A percentile compares a stretch with the other conserved stretches of the same genome.
Evolutionary conservation across 1,140 invertebrate genomes (phyloP).

Genomic region (Thaumetopoea pityocampa): DNA sequence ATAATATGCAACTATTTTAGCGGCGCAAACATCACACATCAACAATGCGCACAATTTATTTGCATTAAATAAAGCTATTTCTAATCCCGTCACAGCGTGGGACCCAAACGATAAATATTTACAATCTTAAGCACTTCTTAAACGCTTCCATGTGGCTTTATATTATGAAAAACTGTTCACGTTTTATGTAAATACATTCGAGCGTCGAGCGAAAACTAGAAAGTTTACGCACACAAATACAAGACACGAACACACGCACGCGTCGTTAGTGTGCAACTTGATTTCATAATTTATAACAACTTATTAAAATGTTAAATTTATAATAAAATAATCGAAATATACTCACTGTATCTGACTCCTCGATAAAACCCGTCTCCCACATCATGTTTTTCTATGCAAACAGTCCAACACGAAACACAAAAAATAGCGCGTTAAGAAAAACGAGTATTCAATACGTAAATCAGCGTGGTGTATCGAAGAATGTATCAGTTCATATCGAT

Average conservation of each 20-base stretch:
- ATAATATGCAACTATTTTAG: no score
- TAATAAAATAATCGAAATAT: constrained; percentile 25
- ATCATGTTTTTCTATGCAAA: constrained; percentile 52
- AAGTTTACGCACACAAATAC: constrained; percentile 64
- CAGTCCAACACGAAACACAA: constrained; percentile 50
- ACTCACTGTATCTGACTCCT: constrained; percentile 64
- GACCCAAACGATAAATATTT: constrained; percentile 62
- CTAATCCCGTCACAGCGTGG: constrained; percentile 44
- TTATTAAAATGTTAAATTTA: constrained; percentile 17
- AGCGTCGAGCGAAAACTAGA: constrained; percentile 71
- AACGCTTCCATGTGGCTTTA: constrained; percentile 60
- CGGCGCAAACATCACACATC: no score
- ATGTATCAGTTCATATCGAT: constrained; percentile 49
- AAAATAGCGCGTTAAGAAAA: constrained; percentile 6
- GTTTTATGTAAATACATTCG: constrained; percentile 69
- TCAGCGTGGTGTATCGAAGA: constrained; percentile 10
- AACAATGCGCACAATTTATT: constrained; percentile 45
- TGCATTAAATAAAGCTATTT: constrained; percentile 62
- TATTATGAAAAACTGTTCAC: constrained; percentile 74
- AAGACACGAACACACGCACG: constrained; percentile 20
- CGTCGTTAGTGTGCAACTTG: constrained; percentile 24
- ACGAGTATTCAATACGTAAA: constrained; percentile 16
- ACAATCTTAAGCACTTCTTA: constrained; percentile 54
- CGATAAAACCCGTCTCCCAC: constrained; percentile 60
- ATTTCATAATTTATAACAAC: constrained; percentile 44